Conservation (phyloP, 2,888 invertebrate genomes). For the Eristalinus sepulchralis region DNA sequence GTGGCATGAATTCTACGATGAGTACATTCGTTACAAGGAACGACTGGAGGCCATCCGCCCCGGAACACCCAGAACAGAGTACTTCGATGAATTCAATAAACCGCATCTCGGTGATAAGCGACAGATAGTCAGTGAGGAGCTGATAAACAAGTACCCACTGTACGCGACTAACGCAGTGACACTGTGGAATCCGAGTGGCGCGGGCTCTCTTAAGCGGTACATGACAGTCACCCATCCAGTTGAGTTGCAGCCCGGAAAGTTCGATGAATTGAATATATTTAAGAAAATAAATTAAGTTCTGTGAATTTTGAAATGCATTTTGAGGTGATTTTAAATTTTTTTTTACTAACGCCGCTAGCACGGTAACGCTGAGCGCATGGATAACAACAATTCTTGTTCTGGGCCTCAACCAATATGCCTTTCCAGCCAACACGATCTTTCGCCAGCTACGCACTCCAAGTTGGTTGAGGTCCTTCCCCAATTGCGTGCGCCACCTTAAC, state of each 20-base stretch:
- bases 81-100: constrained; percentile 76
- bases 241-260: constrained; percentile 76
- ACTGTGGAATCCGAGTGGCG: constrained; percentile 77
- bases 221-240: constrained; percentile 76
- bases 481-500: no score
- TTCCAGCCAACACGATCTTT: no score
- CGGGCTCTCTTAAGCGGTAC: constrained; percentile 75
- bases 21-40: constrained; percentile 76
- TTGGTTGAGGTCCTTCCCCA: no score
- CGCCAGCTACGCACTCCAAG: no score
- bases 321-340: no score
- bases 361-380: no score
- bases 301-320: no score
- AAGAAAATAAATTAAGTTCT: not conserved
- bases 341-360: no score
- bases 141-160: constrained; percentile 76
- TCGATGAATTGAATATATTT: constrained; percentile 67
- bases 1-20: constrained; percentile 78
- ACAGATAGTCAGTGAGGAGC: constrained; percentile 73
- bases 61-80: constrained; percentile 74
- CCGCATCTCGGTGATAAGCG: constrained; percentile 55
- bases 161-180: constrained; percentile 78
- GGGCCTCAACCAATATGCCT: no score
- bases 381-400: no score
- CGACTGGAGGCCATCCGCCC: constrained; percentile 46